Percentiles rank a stretch among this genome's conserved stretches.
These are phyloP conservation scores for Rhinatrema bivittatum DNA, from an alignment of 2,797 vertebrate genomes.

Conservation along the genomic window DNA sequence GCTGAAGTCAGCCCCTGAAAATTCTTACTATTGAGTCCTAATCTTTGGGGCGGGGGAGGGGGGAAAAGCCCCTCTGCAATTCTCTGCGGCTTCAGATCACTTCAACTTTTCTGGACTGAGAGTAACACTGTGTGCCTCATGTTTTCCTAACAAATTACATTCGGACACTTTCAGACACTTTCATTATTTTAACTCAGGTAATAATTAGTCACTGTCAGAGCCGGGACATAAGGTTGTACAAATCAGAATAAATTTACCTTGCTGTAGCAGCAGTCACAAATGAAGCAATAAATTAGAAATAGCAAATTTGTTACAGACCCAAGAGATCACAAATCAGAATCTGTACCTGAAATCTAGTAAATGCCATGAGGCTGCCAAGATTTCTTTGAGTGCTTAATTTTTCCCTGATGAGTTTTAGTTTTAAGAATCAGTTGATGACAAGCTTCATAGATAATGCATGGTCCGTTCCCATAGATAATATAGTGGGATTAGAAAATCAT, in stretches of 20 bases:
- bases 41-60: too few species aligned
- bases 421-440: constrained; percentile 17
- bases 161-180: constrained; percentile 78
- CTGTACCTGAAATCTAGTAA: constrained; percentile 51
- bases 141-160: constrained; percentile 80
- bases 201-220: constrained; percentile 80
- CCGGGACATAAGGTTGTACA: constrained; percentile 71
- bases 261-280: constrained; percentile 72
- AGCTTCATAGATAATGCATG: constrained; percentile 21
- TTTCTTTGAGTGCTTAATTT: constrained; percentile 56
- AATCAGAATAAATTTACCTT: constrained; percentile 81
- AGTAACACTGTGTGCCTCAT: constrained; percentile 69
- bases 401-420: constrained; percentile 41
- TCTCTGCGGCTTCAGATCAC: constrained; percentile 66
- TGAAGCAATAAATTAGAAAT: constrained; percentile 82
- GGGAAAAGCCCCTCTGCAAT: too few species aligned
- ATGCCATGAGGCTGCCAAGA: constrained; percentile 34
- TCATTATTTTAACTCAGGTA: constrained; percentile 81
- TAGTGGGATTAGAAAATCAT: neutral
- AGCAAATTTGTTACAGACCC: constrained; percentile 68
- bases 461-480: constrained; percentile 15
- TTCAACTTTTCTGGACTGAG: constrained; percentile 56
- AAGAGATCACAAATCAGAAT: constrained; percentile 66
- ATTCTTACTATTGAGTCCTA: constrained; percentile 58
- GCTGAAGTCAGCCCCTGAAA: constrained; percentile 33